A percentile compares a stretch with the other conserved stretches of the same genome.
phyloP scores from a whole-genome alignment of 2,113 vertebrate genomes.

The Cheilinus undulatus region DNA sequence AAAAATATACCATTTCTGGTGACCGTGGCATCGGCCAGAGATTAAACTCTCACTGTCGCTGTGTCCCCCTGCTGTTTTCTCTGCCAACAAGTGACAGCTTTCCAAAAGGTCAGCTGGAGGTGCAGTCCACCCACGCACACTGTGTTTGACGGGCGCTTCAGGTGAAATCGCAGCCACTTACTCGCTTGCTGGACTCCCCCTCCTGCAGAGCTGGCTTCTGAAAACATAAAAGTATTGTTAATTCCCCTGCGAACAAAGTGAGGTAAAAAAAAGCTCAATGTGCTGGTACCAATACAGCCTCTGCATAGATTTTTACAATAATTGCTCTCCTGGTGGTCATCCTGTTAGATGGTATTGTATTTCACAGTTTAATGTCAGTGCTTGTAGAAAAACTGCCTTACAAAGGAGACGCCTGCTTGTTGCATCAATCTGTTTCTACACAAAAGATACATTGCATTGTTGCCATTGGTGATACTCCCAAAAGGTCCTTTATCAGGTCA shows the following conservation, averaged over 20 bases:
- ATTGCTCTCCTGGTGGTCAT: conserved; percentile 25
- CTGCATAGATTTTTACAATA: conserved; percentile 6
- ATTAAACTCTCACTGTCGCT: conserved; percentile 44
- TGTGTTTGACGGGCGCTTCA: conserved; percentile 44
- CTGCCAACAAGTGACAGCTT: conserved; percentile 34
- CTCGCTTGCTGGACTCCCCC: conserved; percentile 3
- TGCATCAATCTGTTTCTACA: conserved; percentile 18
- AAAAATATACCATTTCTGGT: conserved; percentile 8
- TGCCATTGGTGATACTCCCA: conserved; percentile 36
- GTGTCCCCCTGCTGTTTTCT: conserved; percentile 24
- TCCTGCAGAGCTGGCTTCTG: conserved; percentile 14
- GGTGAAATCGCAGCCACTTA: conserved; percentile 40
- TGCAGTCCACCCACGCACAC: conserved; percentile 45
- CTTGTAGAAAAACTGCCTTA: background rate
- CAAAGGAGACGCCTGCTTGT: background rate
- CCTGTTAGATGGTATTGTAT: background rate
- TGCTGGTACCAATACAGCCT: background rate
- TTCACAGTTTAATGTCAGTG: background rate
- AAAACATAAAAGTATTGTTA: conserved; percentile 32
- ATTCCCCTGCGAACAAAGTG: background rate
- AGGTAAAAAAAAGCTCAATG: background rate
- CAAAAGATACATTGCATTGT: conserved; percentile 26
- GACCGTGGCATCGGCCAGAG: conserved; percentile 9
- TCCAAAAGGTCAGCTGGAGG: conserved; percentile 65
- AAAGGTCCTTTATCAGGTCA: conserved; percentile 55